These are phyloP conservation scores for Cryptosula pallasiana DNA, from an alignment of 2,888 invertebrate species.

Conservation along the genomic window DNA sequence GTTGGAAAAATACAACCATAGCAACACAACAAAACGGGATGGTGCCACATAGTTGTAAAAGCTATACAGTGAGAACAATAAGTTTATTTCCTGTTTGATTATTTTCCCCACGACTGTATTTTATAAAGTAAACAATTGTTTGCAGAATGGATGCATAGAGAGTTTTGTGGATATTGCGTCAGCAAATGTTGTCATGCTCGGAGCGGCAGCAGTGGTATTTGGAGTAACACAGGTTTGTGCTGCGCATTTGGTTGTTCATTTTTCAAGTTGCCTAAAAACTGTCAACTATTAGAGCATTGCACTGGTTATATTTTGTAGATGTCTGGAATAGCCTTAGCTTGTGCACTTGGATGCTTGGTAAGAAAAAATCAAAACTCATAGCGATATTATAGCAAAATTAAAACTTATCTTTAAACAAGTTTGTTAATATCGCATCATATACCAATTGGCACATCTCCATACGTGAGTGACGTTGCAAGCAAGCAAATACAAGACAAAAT, in stretches of 20 bases:
- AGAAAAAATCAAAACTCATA: no score
- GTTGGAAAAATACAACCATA: neutral
- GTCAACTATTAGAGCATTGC: neutral
- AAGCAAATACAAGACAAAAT: no score
- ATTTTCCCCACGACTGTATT: no score
- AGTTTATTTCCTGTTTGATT: no score
- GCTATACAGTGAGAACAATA: neutral
- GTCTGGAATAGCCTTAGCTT: neutral
- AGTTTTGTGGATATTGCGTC: neutral
- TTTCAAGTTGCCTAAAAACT: neutral
- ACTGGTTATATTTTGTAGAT: neutral
- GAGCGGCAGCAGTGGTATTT: neutral
- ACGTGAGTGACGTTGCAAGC: no score
- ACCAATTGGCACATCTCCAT: no score
- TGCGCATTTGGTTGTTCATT: neutral
- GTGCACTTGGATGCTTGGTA: neutral
- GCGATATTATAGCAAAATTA: no score
- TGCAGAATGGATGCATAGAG: neutral
- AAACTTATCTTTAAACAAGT: no score
- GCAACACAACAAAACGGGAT: conserved; percentile 4
- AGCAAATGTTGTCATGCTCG: neutral
- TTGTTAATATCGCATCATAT: no score
- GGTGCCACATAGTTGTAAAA: neutral
- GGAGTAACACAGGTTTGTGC: neutral
- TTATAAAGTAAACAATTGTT: neutral